Percentiles rank a stretch among this genome's conserved stretches.
Evolutionary conservation across 2,113 vertebrate species (phyloP).

Genomic region (Brevimyrus niger): DNA sequence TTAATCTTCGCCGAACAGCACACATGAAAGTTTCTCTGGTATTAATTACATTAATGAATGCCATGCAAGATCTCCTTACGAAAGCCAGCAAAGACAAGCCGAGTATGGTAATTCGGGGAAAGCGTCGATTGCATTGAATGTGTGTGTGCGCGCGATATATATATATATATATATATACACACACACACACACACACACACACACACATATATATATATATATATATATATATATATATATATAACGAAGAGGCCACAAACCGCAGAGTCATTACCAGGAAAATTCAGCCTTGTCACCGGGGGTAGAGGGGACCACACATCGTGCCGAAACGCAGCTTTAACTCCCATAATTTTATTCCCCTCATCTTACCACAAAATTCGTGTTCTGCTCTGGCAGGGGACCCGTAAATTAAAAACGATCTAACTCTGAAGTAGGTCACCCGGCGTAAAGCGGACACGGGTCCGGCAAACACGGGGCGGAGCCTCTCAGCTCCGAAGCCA

Average conservation of each 20-base stretch:
- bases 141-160: no score
- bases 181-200: no score
- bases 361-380: background rate
- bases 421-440: background rate
- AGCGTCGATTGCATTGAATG: background rate
- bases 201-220: no score
- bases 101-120: background rate
- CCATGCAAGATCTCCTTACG: constrained; percentile 17
- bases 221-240: no score
- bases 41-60: constrained; percentile 38
- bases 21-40: constrained; percentile 46
- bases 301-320: background rate
- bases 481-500: background rate
- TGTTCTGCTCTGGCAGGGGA: background rate
- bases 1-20: constrained; percentile 54
- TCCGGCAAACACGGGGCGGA: background rate
- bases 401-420: background rate
- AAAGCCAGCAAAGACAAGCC: constrained; percentile 5
- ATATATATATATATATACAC: no score
- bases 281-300: background rate
- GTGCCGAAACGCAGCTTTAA: background rate
- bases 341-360: background rate
- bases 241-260: background rate
- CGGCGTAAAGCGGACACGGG: background rate
- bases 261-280: background rate